Base-by-base conservation (phyloP, 2,888 invertebrate species). In the Gymnoscelis rufifasciata region DNA sequence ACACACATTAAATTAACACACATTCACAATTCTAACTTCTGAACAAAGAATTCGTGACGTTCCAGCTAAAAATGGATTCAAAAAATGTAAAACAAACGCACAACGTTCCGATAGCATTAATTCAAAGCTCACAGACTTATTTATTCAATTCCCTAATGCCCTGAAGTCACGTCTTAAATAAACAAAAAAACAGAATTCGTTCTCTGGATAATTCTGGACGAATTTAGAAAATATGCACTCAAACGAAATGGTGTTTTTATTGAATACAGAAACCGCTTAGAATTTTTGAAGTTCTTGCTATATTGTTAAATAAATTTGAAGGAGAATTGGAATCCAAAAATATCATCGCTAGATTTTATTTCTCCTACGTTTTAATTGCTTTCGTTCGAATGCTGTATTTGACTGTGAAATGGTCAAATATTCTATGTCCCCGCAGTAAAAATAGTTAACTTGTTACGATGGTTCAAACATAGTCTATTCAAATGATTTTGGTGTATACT, bases 171-270 rank as follows among this genome's bases (percentile, higher is more conserved):
- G 58, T 49, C 55, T 58, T 65, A 60, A 64, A 65, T 72, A 74
- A 78, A 78, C 63, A 37, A 30, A 45, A 35, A 38, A 39, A 40
- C 39, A 75, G 57, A 71, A 71, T 61, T 60, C 72, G 69, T 74
- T 76, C 67, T 64, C 54, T 62, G 61, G 66, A 62, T 63, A 60
- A 69, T 63, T 64, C 67, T 69, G 77, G 73, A 69, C 65, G 69
- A 72, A 75, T 74, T 74, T 59, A 64, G 70, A 66, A 5, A 72
- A 62, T 56, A 64, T 66, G 63, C 61, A 60, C 54, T 54, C 53
- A 54, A 55, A 60, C 59, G 57, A 61, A 59, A 57, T 63, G 59
- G 60, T 61, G 62, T 66, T 42, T 61, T 60, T 49, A 54, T 53
- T 60, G 58, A 53, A 57, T 62, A 60, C 57, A 11, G 31, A 47